phyloP scores from a whole-genome alignment of 2,113 vertebrate species.

The Pseudonaja textilis region DNA sequence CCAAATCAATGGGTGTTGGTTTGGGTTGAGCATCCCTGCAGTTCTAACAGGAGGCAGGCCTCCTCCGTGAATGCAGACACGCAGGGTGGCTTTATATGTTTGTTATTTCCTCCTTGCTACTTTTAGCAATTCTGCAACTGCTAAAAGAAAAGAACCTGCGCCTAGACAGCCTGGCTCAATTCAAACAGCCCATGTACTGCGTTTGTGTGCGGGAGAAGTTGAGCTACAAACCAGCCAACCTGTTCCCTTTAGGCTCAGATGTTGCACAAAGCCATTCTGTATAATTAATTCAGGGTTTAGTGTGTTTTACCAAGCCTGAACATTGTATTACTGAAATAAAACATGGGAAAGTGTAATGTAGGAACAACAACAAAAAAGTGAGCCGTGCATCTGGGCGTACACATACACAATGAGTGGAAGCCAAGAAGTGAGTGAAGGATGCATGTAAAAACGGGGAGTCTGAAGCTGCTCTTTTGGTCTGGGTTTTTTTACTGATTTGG shows the following conservation, averaged over 20 bases:
- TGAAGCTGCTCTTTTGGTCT: background rate
- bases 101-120: background rate
- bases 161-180: background rate
- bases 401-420: background rate
- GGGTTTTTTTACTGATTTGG: background rate
- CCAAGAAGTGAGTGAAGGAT: background rate
- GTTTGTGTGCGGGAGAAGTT: background rate
- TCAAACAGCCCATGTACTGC: background rate
- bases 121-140: background rate
- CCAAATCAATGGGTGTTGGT: background rate
- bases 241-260: background rate
- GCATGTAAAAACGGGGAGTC: background rate
- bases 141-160: background rate
- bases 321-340: background rate
- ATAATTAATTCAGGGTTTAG: background rate
- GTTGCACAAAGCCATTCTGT: background rate
- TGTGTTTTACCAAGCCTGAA: background rate
- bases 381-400: background rate
- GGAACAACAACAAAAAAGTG: background rate
- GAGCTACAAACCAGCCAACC: background rate
- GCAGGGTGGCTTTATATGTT: background rate
- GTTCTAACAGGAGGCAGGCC: background rate
- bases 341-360: background rate
- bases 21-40: background rate
- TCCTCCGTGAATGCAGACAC: background rate